Conservation (phyloP, 2,797 vertebrate genomes). For the Aphelocoma californica region DNA sequence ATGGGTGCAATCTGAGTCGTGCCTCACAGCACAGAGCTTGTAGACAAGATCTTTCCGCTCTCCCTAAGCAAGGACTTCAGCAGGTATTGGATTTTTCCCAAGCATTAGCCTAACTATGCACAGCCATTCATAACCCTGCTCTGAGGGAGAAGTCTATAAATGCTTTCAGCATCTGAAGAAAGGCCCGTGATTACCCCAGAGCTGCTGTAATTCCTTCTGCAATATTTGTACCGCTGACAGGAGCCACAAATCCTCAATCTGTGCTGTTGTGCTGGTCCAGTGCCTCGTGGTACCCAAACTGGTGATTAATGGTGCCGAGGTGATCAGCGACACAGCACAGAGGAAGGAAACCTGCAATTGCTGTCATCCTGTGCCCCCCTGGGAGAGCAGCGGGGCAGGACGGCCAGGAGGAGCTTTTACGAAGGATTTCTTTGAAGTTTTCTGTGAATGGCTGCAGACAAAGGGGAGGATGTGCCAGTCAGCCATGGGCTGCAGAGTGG, state of each 20-base stretch:
- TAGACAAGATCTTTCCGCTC: neutral
- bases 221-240: neutral
- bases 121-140: neutral
- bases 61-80: neutral
- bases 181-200: neutral
- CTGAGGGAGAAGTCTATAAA: neutral
- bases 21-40: neutral
- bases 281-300: neutral
- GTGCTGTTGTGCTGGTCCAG: neutral
- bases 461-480: slow-evolving; percentile 40
- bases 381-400: neutral
- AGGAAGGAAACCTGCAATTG: neutral
- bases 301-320: neutral
- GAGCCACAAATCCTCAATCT: neutral
- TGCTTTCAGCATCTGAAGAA: neutral
- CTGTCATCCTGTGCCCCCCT: neutral
- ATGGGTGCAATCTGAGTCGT: fast-evolving
- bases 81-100: neutral
- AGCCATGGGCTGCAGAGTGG: neutral
- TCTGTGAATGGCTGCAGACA: neutral
- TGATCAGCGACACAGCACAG: neutral
- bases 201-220: neutral
- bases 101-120: neutral
- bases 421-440: slow-evolving; percentile 41
- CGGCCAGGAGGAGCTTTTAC: neutral